These are phyloP conservation scores for Tipula unca DNA, from an alignment of 2,888 invertebrate genomes.

Conservation along the genomic window DNA sequence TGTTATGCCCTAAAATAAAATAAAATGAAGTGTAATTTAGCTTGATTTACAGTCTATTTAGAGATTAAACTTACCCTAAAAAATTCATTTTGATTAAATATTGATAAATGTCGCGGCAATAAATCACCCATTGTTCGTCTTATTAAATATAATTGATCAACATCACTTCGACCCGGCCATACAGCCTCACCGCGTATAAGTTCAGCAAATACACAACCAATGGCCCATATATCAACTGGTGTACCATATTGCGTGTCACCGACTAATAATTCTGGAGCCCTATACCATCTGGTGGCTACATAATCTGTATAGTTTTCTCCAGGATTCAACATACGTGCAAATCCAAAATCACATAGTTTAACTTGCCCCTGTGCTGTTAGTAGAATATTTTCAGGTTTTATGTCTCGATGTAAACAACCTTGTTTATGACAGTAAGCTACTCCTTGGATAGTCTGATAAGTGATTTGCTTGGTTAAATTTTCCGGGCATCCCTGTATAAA, in stretches of 20 bases:
- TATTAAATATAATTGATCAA: conserved; percentile 95
- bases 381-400: conserved; percentile 98
- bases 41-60: neutral
- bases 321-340: conserved; percentile 93
- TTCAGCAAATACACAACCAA: conserved; percentile 87
- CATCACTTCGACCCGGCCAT: conserved; percentile 98
- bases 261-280: conserved; percentile 92
- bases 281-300: conserved; percentile 98
- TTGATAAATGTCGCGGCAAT: conserved; percentile 86
- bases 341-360: conserved; percentile 96
- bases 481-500: conserved; percentile 76
- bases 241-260: conserved; percentile 91
- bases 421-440: conserved; percentile 95
- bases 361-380: conserved; percentile 88
- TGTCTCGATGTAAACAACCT: conserved; percentile 90
- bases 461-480: conserved; percentile 79
- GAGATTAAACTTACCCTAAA: conserved; percentile 44
- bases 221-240: conserved; percentile 95
- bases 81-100: conserved; percentile 93
- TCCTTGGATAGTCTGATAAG: conserved; percentile 92
- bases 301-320: conserved; percentile 99
- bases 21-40: neutral
- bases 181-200: conserved; percentile 82
- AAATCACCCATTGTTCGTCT: conserved; percentile 90
- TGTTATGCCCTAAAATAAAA: conserved; percentile 56